phyloP scores from a whole-genome alignment of 35 echinoderm and acorn worm species.

The Patiria miniata region DNA sequence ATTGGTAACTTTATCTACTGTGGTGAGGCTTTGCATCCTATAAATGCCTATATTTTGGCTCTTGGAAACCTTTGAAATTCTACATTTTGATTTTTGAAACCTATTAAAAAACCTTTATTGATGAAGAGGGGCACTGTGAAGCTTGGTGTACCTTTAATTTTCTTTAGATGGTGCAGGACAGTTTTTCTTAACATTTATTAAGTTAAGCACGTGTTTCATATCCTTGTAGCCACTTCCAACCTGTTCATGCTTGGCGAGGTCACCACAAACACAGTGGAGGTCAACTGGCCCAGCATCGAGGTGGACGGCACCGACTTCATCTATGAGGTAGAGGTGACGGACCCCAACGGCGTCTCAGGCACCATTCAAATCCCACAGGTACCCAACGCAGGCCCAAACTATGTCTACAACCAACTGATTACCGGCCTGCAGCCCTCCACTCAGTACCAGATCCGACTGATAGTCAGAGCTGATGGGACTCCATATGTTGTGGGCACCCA shows the following conservation, averaged over 20 bases:
- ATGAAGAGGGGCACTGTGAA: too few relatives aligned
- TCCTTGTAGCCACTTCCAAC: background rate
- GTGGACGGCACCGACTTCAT: background rate
- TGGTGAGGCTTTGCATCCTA: too few relatives aligned
- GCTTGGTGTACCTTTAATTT: too few relatives aligned
- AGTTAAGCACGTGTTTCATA: too few relatives aligned
- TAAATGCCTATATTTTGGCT: too few relatives aligned
- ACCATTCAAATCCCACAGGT: background rate
- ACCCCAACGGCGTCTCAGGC: background rate
- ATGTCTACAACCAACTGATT: background rate
- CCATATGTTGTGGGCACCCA: constrained; percentile 4
- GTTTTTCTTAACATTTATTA: too few relatives aligned
- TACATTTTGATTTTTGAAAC: too few relatives aligned
- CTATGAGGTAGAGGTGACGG: background rate
- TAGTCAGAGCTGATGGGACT: background rate
- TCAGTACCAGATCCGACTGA: background rate
- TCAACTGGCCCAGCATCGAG: background rate
- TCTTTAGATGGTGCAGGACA: too few relatives aligned
- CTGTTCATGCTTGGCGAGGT: background rate
- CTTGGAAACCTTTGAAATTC: too few relatives aligned
- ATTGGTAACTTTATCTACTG: too few relatives aligned
- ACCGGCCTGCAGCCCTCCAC: background rate
- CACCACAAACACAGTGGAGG: background rate
- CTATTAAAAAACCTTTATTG: too few relatives aligned
- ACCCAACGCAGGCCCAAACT: background rate